Conservation (phyloP, 2,888 invertebrate species). For the Drosophila multiciliata region DNA sequence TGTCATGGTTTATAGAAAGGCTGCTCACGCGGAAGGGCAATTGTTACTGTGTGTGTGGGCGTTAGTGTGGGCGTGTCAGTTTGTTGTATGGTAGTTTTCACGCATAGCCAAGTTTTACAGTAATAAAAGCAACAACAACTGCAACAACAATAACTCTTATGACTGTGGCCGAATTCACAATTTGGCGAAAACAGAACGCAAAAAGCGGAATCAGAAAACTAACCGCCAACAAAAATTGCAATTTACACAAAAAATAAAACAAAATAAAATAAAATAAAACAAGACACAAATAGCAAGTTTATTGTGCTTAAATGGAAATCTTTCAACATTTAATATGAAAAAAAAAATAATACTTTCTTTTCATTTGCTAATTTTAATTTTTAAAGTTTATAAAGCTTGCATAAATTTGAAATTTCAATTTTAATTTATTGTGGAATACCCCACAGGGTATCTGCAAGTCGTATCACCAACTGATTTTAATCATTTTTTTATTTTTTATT, state of each 20-base stretch:
- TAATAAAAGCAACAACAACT: slow-evolving; percentile 55
- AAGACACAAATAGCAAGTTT: not conserved
- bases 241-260: not conserved
- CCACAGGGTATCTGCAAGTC: not conserved
- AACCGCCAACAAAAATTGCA: slow-evolving; percentile 1
- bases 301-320: slow-evolving; percentile 5
- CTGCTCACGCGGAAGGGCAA: slow-evolving; percentile 38
- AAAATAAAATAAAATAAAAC: not conserved
- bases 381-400: too few relatives aligned
- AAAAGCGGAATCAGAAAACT: slow-evolving; percentile 7
- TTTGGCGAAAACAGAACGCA: slow-evolving; percentile 32
- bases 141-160: slow-evolving; percentile 37
- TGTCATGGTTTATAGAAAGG: slow-evolving; percentile 44
- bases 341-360: not conserved
- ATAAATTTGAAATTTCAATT: too few relatives aligned
- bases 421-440: too few relatives aligned
- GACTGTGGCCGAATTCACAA: slow-evolving; percentile 50
- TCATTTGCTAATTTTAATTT: not conserved
- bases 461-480: not conserved
- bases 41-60: slow-evolving; percentile 28
- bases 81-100: slow-evolving; percentile 67
- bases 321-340: not conserved
- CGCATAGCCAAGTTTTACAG: slow-evolving; percentile 71
- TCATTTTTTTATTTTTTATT: too few relatives aligned
- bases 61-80: slow-evolving; percentile 44